phyloP scores from a whole-genome alignment of 2,888 invertebrate genomes.

The Tromatobia lineatoria region DNA sequence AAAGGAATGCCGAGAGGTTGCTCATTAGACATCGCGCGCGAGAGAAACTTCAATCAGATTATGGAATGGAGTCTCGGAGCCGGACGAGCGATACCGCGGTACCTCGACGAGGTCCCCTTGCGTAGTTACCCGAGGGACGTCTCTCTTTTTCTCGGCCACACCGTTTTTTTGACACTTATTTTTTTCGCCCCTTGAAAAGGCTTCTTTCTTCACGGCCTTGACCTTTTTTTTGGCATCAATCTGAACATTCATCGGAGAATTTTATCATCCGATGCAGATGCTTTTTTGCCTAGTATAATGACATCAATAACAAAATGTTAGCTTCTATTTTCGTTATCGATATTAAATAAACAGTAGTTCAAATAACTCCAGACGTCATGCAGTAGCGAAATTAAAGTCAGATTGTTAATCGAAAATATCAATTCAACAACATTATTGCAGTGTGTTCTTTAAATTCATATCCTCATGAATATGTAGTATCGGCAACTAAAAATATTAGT shows the following conservation, averaged over 20 bases:
- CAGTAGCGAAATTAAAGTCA: background rate
- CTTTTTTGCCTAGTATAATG: background rate
- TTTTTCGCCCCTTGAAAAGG: constrained; percentile 29
- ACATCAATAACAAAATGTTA: background rate
- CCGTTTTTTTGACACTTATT: constrained; percentile 1
- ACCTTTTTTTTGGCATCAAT: constrained; percentile 20
- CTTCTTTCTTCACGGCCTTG: constrained; percentile 38
- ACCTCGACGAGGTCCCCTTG: constrained; percentile 29
- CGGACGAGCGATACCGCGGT: constrained; percentile 54
- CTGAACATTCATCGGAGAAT: constrained; percentile 41
- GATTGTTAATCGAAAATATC: background rate
- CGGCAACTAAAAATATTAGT: background rate
- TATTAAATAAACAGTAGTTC: background rate
- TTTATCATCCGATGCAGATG: constrained; percentile 33
- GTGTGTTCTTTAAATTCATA: background rate
- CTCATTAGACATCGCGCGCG: constrained; percentile 78
- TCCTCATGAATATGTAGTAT: no score
- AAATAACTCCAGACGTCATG: background rate
- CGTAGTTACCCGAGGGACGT: constrained; percentile 39
- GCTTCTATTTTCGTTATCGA: background rate
- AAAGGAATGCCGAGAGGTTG: constrained; percentile 79
- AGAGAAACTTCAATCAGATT: constrained; percentile 80
- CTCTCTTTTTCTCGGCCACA: constrained; percentile 39
- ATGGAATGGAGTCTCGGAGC: constrained; percentile 70
- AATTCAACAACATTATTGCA: background rate